Evolutionary conservation across 2,888 invertebrate genomes (phyloP).

Genomic region (Ctena decussata): DNA sequence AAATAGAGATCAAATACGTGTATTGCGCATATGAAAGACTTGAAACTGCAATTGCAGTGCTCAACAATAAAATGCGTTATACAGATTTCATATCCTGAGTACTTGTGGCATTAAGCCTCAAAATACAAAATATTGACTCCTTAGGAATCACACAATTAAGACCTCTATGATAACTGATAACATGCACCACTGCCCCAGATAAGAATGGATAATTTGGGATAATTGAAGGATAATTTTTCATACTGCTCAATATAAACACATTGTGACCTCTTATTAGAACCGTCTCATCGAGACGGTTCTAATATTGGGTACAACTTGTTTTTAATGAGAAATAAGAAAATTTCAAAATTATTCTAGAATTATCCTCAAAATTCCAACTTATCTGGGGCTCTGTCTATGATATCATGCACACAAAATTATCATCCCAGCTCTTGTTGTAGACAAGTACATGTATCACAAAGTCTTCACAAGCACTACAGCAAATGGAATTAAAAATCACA

Average conservation of each 20-base stretch:
- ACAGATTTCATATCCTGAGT: constrained; percentile 48
- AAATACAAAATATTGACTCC: not conserved
- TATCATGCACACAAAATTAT: too few species aligned
- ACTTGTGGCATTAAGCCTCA: constrained; percentile 38
- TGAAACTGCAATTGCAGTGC: constrained; percentile 48
- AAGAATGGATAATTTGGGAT: too few species aligned
- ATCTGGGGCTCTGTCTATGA: too few species aligned
- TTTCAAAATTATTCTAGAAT: too few species aligned
- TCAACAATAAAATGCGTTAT: constrained; percentile 16
- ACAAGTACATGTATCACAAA: constrained; percentile 9
- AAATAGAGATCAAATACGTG: constrained; percentile 73
- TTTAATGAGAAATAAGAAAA: too few species aligned
- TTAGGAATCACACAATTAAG: not conserved
- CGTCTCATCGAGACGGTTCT: too few species aligned
- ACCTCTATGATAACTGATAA: not conserved
- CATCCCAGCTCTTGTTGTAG: not conserved
- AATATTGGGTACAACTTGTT: too few species aligned
- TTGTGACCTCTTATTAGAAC: too few species aligned
- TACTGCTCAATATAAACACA: too few species aligned
- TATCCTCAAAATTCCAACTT: too few species aligned
- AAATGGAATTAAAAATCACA: constrained; percentile 58
- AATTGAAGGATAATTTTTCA: too few species aligned
- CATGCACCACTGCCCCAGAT: too few species aligned
- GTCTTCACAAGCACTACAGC: constrained; percentile 63
- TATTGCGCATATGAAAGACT: constrained; percentile 71